Evolutionary conservation across 2,888 invertebrate genomes (phyloP).

Genomic region (Rhagonycha lutea): DNA sequence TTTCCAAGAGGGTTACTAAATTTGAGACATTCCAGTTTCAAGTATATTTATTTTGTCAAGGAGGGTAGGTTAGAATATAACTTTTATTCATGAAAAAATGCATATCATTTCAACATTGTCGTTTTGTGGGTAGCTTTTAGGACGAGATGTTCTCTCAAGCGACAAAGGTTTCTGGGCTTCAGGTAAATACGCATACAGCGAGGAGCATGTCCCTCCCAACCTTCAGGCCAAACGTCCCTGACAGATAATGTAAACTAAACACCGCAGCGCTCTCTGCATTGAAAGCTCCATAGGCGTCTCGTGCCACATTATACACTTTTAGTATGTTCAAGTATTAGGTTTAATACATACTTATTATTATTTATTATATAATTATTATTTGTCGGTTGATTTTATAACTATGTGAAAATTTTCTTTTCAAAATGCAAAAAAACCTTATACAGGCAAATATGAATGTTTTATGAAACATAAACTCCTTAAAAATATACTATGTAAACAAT

Average conservation of each 20-base stretch:
- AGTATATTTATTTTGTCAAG: conserved; percentile 13
- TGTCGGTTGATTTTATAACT: neutral
- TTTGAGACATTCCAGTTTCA: conserved; percentile 10
- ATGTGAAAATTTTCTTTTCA: neutral
- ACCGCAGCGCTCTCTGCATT: conserved; percentile 33
- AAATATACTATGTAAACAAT: neutral
- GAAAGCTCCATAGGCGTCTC: conserved; percentile 28
- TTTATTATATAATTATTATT: conserved; percentile 5
- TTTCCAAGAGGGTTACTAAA: neutral
- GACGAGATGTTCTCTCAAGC: conserved; percentile 25
- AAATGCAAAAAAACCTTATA: neutral
- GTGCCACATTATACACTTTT: conserved; percentile 14
- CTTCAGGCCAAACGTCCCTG: conserved; percentile 27
- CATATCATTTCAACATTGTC: conserved; percentile 26
- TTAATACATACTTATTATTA: conserved; percentile 4
- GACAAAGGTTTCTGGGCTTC: conserved; percentile 30
- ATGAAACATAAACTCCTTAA: neutral
- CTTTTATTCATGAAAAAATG: conserved; percentile 18
- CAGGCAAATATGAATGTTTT: neutral
- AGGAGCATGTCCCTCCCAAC: conserved; percentile 22
- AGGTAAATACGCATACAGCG: conserved; percentile 29
- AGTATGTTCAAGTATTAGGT: conserved; percentile 10
- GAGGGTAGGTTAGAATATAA: neutral
- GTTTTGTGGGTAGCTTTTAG: conserved; percentile 27
- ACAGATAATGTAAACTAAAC: conserved; percentile 34